phyloP scores from a whole-genome alignment of 2,888 invertebrate species.

The Chorisops tibialis region DNA sequence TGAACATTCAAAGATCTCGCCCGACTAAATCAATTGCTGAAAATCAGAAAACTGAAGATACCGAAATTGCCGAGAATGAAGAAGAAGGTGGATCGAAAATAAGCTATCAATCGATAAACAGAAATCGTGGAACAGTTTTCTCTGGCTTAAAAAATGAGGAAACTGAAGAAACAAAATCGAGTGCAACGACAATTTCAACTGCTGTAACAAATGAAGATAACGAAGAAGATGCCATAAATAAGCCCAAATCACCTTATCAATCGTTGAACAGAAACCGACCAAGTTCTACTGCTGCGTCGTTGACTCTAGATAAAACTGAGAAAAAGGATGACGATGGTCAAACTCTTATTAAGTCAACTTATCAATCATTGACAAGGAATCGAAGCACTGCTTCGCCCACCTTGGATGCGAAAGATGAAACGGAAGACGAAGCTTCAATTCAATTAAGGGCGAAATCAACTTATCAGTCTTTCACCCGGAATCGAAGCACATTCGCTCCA shows the following conservation, averaged over 20 bases:
- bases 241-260: no score
- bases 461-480: background rate
- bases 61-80: conserved; percentile 37
- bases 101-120: conserved; percentile 8
- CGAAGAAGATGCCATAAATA: no score
- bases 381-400: background rate
- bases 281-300: background rate
- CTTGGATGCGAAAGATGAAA: conserved; percentile 33
- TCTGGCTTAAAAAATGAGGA: no score
- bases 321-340: background rate
- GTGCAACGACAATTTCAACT: no score
- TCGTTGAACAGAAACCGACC: no score
- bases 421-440: conserved; percentile 9
- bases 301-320: background rate
- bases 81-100: conserved; percentile 27
- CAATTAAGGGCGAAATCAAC: background rate
- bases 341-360: background rate
- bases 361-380: conserved; percentile 9
- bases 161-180: no score
- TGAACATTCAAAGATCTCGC: conserved; percentile 33
- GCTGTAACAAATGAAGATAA: no score
- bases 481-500: background rate
- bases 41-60: conserved; percentile 25
- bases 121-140: background rate
- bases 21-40: conserved; percentile 3